These are phyloP conservation scores for Xyrichtys novacula DNA, from an alignment of 2,797 vertebrate genomes.

Conservation along the genomic window DNA sequence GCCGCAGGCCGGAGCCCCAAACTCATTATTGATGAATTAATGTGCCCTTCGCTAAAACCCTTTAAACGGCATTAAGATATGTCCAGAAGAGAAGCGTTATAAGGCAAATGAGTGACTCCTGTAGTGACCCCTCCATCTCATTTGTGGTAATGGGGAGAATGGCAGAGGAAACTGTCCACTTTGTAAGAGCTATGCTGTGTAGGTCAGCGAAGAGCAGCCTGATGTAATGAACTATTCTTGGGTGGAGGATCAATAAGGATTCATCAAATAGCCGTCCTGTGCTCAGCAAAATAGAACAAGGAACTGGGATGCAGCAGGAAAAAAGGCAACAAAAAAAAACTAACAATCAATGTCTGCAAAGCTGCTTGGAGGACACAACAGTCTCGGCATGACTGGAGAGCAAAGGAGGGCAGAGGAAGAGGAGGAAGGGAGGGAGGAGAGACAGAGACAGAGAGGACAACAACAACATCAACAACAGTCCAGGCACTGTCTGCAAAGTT, in stretches of 20 bases:
- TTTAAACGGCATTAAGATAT: constrained; percentile 52
- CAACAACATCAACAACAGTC: constrained; percentile 38
- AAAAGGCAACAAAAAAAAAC: constrained; percentile 10
- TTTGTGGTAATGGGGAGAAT: constrained; percentile 55
- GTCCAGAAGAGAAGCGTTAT: constrained; percentile 18
- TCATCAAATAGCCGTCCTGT: constrained; percentile 51
- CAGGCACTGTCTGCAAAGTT: constrained; percentile 63
- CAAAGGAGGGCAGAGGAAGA: constrained; percentile 7
- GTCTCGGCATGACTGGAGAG: constrained; percentile 9
- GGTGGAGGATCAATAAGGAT: constrained; percentile 72
- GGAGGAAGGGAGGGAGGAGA: no score
- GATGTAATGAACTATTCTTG: constrained; percentile 74
- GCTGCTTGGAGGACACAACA: constrained; percentile 40
- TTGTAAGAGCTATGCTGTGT: constrained; percentile 60
- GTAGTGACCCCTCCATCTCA: constrained; percentile 51
- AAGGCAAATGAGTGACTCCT: constrained; percentile 15
- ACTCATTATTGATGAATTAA: constrained; percentile 59
- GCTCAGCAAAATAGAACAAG: constrained; percentile 61
- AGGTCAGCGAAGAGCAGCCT: constrained; percentile 72
- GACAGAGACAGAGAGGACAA: constrained; percentile 18
- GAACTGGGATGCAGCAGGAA: constrained; percentile 42
- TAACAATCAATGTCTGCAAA: constrained; percentile 41
- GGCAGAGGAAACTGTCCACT: constrained; percentile 36
- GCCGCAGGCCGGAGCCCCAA: constrained; percentile 16
- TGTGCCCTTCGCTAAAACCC: constrained; percentile 47